These are phyloP conservation scores for Conops quadrifasciatus DNA, from an alignment of 2,888 invertebrate genomes.

Conservation along the genomic window DNA sequence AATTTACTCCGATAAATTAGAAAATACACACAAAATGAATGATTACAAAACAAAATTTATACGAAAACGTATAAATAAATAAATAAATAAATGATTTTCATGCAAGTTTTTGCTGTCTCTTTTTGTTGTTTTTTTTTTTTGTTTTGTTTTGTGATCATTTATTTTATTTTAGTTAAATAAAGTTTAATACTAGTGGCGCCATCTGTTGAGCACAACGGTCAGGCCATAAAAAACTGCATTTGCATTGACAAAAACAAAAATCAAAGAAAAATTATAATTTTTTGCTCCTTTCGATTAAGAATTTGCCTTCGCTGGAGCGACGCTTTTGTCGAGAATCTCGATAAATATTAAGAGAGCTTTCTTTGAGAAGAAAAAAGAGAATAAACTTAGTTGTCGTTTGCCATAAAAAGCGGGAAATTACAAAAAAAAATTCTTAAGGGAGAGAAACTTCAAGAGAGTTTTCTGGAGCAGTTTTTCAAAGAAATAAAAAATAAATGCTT, in stretches of 20 bases:
- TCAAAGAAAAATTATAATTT: background rate
- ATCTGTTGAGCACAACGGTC: conserved; percentile 43
- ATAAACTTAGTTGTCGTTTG: conserved; percentile 26
- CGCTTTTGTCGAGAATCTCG: background rate
- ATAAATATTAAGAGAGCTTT: conserved; percentile 23
- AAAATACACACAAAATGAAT: conserved; percentile 12
- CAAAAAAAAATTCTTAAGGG: conserved; percentile 28
- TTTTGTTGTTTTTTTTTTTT: conserved; percentile 6
- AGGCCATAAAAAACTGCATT: conserved; percentile 7
- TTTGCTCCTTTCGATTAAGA: background rate
- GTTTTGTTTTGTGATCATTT: background rate
- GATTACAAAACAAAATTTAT: background rate
- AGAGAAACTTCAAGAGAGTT: conserved; percentile 53
- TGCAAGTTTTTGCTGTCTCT: background rate
- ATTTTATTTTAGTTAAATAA: background rate
- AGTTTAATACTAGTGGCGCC: conserved; percentile 46
- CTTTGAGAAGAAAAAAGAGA: conserved; percentile 15
- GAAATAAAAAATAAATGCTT: background rate
- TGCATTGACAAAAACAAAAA: background rate
- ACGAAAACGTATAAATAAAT: background rate
- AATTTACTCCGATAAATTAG: conserved; percentile 44
- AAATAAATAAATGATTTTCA: conserved; percentile 2
- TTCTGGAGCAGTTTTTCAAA: conserved; percentile 50
- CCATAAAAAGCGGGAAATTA: too few relatives aligned
- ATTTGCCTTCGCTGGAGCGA: too few relatives aligned